A percentile compares a stretch with the other conserved stretches of the same genome.
phyloP scores from a whole-genome alignment of 2,888 invertebrate genomes.

The Melipona bicolor region DNA sequence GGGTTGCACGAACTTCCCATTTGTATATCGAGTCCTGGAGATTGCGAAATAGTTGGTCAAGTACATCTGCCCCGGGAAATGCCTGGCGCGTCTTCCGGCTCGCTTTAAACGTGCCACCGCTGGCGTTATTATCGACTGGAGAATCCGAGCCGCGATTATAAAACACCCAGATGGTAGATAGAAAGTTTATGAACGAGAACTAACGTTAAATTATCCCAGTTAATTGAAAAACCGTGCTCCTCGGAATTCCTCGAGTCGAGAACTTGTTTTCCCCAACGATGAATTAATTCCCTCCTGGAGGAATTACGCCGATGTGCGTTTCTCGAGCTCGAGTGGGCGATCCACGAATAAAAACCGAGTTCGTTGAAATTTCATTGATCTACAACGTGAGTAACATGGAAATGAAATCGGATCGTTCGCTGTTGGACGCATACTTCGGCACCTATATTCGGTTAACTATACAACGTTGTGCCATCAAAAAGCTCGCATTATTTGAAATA shows the following conservation, averaged over 20 bases:
- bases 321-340: not conserved
- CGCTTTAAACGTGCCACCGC: constrained; percentile 12
- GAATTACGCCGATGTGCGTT: not conserved
- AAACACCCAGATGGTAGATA: not conserved
- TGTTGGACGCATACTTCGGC: not conserved
- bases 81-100: constrained; percentile 23
- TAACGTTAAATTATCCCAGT: not conserved
- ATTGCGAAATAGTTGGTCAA: constrained; percentile 55
- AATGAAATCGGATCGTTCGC: not conserved
- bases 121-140: not conserved
- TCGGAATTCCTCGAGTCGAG: not conserved
- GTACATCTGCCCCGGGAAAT: constrained; percentile 33
- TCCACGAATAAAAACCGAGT: not conserved
- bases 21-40: constrained; percentile 28
- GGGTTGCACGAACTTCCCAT: constrained; percentile 27
- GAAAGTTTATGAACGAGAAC: not conserved
- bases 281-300: not conserved
- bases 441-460: too few relatives aligned
- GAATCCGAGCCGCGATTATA: constrained; percentile 3
- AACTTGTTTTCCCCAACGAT: not conserved
- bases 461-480: too few relatives aligned
- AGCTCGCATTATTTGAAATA: too few relatives aligned
- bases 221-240: constrained; percentile 4
- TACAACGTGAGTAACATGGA: not conserved
- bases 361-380: not conserved